Conservation (phyloP, 1,140 invertebrate genomes). For the Subanguina moxae region DNA sequence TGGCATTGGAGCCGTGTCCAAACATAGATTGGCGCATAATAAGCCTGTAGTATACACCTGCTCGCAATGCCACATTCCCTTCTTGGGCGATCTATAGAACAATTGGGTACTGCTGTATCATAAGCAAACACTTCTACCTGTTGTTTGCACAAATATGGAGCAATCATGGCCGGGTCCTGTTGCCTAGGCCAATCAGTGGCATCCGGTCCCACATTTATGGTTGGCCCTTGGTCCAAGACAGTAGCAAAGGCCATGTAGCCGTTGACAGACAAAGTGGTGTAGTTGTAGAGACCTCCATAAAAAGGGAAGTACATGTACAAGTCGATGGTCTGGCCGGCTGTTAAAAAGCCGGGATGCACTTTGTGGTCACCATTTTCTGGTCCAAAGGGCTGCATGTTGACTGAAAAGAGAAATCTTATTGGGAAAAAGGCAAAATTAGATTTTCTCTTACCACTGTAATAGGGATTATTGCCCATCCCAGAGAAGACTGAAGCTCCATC, state of each 20-base stretch:
- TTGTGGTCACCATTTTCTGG: constrained; percentile 54
- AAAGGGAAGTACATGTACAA: constrained; percentile 58
- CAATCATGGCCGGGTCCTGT: constrained; percentile 59
- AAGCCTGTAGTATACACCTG: constrained; percentile 57
- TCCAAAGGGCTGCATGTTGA: constrained; percentile 56
- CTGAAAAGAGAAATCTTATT: constrained; percentile 19
- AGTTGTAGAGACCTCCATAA: constrained; percentile 58
- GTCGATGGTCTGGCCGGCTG: constrained; percentile 59
- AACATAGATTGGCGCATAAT: constrained; percentile 57
- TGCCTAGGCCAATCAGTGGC: constrained; percentile 57
- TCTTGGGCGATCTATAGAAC: constrained; percentile 50
- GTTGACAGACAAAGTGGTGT: constrained; percentile 59
- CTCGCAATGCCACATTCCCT: constrained; percentile 44
- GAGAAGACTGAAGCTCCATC: constrained; percentile 38
- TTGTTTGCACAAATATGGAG: constrained; percentile 58
- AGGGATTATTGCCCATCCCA: constrained; percentile 47
- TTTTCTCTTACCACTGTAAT: constrained; percentile 36
- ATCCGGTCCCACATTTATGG: constrained; percentile 59
- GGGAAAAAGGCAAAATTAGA: not conserved
- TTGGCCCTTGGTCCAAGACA: constrained; percentile 57
- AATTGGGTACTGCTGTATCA: not conserved
- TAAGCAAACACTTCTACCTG: constrained; percentile 32
- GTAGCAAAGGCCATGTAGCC: constrained; percentile 59
- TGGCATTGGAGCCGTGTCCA: constrained; percentile 49
- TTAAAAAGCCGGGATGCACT: constrained; percentile 56